phyloP scores from a whole-genome alignment of 2,888 invertebrate species.

The Drosophila sordidapex region DNA sequence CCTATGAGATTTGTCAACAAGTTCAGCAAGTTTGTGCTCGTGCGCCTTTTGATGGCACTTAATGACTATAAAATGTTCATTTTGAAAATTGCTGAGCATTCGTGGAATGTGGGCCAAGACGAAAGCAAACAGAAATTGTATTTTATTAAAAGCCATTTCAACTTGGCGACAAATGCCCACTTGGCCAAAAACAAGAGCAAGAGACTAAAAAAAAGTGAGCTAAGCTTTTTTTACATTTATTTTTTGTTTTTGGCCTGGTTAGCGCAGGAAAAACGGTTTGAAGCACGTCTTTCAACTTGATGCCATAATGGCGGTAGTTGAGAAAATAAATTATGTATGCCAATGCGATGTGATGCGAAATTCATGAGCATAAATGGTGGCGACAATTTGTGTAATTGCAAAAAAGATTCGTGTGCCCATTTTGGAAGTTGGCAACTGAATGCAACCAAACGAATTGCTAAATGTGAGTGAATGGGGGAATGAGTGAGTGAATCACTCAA shows the following conservation, averaged over 20 bases:
- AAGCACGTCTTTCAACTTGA: conserved; percentile 68
- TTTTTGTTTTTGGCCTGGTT: neutral
- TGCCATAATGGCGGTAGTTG: conserved; percentile 47
- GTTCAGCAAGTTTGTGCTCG: conserved; percentile 8
- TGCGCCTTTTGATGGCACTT: conserved; percentile 54
- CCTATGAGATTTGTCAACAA: conserved; percentile 45
- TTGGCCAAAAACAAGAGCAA: conserved; percentile 15
- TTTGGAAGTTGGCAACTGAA: conserved; percentile 3
- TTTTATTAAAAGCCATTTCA: conserved; percentile 76
- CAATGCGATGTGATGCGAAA: conserved; percentile 16
- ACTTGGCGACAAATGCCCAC: conserved; percentile 70
- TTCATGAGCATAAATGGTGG: conserved; percentile 48
- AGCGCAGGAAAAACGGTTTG: conserved; percentile 34
- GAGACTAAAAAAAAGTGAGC: conserved; percentile 3
- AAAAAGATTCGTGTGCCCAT: conserved; percentile 6
- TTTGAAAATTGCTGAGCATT: conserved; percentile 42
- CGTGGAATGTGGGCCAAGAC: conserved; percentile 55
- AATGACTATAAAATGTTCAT: conserved; percentile 70
- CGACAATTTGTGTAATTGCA: conserved; percentile 57
- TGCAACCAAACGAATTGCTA: conserved; percentile 8
- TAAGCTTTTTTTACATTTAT: neutral
- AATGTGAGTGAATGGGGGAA: neutral
- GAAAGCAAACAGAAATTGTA: conserved; percentile 69
- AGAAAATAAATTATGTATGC: conserved; percentile 46
- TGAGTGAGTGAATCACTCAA: conserved; percentile 5